Evolutionary conservation across 2,888 invertebrate species (phyloP).

Genomic region (Tipula lateralis): DNA sequence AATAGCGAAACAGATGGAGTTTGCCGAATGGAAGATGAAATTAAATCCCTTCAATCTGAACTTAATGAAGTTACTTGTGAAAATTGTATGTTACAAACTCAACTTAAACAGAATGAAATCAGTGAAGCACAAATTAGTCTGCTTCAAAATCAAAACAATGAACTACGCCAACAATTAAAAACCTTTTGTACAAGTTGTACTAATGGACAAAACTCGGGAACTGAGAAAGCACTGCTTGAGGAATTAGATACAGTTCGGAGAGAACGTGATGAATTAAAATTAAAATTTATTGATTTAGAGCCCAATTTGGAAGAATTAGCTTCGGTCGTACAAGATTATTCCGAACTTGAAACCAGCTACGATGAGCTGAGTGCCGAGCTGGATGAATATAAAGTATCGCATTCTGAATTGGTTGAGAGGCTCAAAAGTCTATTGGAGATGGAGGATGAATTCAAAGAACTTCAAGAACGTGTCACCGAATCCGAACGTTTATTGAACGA

Average conservation of each 20-base stretch:
- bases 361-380: not conserved
- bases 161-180: not conserved
- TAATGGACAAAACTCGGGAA: too few species aligned
- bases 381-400: not conserved
- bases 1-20: too few species aligned
- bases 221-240: not conserved
- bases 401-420: not conserved
- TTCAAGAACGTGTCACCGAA: not conserved
- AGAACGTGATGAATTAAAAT: not conserved
- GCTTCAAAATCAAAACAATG: not conserved
- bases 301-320: not conserved
- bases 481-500: not conserved
- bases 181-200: too few species aligned
- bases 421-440: not conserved
- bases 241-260: not conserved
- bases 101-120: not conserved
- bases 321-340: not conserved
- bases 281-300: not conserved
- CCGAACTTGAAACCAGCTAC: not conserved
- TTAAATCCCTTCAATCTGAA: too few species aligned
- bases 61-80: not conserved
- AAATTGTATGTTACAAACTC: not conserved
- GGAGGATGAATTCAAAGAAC: not conserved
- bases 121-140: not conserved
- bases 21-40: too few species aligned